Base-by-base conservation (phyloP, 2,113 vertebrate species). In the Stigmatopora nigra region DNA sequence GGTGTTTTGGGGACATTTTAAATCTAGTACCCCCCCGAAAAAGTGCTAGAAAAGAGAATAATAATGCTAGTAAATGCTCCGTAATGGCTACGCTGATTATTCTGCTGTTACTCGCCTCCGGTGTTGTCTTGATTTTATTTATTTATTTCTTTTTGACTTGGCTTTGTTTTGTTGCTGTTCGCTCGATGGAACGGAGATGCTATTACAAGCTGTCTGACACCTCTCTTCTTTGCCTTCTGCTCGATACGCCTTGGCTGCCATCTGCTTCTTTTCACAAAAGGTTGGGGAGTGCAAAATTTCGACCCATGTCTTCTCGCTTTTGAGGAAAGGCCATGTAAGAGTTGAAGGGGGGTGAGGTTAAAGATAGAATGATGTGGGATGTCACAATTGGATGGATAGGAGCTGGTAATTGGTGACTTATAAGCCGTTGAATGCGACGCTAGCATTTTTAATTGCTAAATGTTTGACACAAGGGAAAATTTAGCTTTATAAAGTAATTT, bases 71-170 rank as follows among this genome's bases (percentile, higher is more conserved):
- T 69, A 78, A 72, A 83, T 79, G 77, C 36, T 22, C n/a, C n/a
- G 76, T 82, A 85, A 84, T 79, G 79, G 77, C 79, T 73, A 72
- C 69, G 73, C 73, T 74, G 76, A 90, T 88, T 56, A 69, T 79
- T 84, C 70, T 76, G 79, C 82, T 80, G 78, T 84, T 83, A 81
- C 83, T 84, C 78, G 79, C 81, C 78, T 82, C 77, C 65, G 76
- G 79, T 83, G 74, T 62, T 75, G 75, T 78, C 67, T 22, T 38
- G 61, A 67, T 65, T 67, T 68, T 58, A 78, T 65, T 78, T 76
- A 78, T 70, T 78, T 64, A 72, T 78, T 65, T 75, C 75, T 76
- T 75, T 77, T 67, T 73, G 67, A 12, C 22, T 53, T 53, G 19
- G 11, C 52, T 55, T 55, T 25, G 77, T 73, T 79, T 78, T 78